Percentiles rank a stretch among this genome's conserved stretches.
These are phyloP conservation scores for Steinernema carpocapsae DNA, from an alignment of 2,888 invertebrate genomes.

Conservation along the genomic window DNA sequence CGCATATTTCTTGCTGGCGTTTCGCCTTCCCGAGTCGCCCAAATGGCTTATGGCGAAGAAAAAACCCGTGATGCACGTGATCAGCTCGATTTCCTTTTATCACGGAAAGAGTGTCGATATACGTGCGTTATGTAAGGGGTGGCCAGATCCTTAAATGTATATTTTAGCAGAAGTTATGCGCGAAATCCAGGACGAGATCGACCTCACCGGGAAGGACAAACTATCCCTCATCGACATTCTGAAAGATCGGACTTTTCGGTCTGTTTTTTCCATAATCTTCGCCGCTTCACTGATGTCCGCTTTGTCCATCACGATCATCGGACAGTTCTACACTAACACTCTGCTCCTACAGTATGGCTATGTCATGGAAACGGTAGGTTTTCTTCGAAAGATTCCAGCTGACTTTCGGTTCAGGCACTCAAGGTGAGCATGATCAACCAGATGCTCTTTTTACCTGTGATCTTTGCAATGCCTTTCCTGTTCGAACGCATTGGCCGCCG, in stretches of 20 bases:
- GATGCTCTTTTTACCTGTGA: neutral
- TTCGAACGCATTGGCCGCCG: constrained; percentile 16
- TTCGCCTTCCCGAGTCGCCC: neutral
- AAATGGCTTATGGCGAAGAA: constrained; percentile 11
- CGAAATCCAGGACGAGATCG: constrained; percentile 7
- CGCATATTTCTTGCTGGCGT: neutral
- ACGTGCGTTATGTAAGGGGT: neutral
- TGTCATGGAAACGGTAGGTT: neutral
- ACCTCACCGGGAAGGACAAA: neutral
- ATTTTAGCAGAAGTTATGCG: neutral
- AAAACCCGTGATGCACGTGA: neutral
- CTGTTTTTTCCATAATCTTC: neutral
- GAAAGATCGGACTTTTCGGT: neutral
- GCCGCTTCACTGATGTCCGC: neutral
- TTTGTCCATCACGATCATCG: neutral
- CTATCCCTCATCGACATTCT: neutral
- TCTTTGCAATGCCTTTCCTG: constrained; percentile 4
- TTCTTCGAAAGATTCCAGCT: too few species aligned
- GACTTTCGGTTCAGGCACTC: neutral
- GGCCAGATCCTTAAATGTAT: neutral
- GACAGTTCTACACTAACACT: neutral
- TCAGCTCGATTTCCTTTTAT: neutral
- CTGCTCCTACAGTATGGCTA: constrained; percentile 1
- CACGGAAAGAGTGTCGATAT: neutral
- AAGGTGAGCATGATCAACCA: neutral